Conservation (phyloP, 2,113 vertebrate species). For the Clarias gariepinus region DNA sequence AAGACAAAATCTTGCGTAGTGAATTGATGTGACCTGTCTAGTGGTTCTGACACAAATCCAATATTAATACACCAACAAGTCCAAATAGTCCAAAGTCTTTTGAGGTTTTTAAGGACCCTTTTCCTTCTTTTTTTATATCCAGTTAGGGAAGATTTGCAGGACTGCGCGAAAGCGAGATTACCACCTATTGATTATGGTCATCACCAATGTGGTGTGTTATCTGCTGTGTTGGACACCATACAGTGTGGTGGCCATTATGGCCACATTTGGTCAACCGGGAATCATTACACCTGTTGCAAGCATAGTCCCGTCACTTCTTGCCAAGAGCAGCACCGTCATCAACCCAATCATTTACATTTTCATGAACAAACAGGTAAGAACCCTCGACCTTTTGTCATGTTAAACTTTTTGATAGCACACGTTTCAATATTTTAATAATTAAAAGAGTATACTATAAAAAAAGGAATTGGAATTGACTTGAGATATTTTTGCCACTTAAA, state of each 20-base stretch:
- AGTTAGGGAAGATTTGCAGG: slow-evolving; percentile 81
- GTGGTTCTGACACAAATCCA: neutral
- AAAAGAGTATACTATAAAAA: too few species aligned
- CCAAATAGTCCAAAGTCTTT: neutral
- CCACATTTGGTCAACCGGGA: slow-evolving; percentile 77
- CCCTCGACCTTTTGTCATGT: too few species aligned
- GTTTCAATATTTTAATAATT: too few species aligned
- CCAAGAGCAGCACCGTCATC: slow-evolving; percentile 85
- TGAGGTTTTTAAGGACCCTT: neutral
- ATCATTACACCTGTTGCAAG: slow-evolving; percentile 77
- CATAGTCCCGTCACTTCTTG: slow-evolving; percentile 78
- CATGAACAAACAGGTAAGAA: slow-evolving; percentile 75
- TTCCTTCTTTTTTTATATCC: slow-evolving; percentile 4
- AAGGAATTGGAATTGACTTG: too few species aligned
- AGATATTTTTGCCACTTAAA: too few species aligned
- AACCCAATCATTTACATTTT: slow-evolving; percentile 85
- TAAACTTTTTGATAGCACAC: too few species aligned
- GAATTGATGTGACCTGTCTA: neutral
- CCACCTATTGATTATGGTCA: slow-evolving; percentile 80
- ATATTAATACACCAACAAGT: neutral
- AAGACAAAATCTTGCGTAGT: neutral
- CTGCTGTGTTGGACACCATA: slow-evolving; percentile 83
- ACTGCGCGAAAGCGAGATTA: slow-evolving; percentile 77
- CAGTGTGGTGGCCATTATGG: slow-evolving; percentile 79
- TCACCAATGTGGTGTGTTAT: slow-evolving; percentile 78